Evolutionary conservation across 1,140 invertebrate genomes (phyloP).

Genomic region (Drosophila elegans): DNA sequence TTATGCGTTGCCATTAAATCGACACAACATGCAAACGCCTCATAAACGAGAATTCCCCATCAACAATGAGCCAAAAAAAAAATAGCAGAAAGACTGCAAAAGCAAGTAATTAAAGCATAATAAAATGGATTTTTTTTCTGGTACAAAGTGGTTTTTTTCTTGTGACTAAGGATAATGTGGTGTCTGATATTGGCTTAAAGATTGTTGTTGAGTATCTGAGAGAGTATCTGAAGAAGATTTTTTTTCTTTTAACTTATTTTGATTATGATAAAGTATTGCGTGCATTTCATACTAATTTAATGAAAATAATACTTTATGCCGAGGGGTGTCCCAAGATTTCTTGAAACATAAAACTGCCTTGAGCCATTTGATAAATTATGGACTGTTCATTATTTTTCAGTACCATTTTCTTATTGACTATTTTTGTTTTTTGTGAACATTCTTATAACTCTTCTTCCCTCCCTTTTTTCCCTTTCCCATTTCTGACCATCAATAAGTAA

Average conservation of each 20-base stretch:
- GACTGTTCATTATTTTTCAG: too few relatives aligned
- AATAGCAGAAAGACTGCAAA: slow-evolving; percentile 8
- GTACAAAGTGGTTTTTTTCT: slow-evolving; percentile 1
- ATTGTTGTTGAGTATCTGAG: too few relatives aligned
- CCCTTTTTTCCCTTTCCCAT: background rate
- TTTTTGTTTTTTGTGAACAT: slow-evolving; percentile 32
- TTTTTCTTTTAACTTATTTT: too few relatives aligned
- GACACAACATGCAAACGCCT: slow-evolving; percentile 63
- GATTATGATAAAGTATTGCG: too few relatives aligned
- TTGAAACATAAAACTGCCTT: too few relatives aligned
- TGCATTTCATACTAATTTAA: too few relatives aligned
- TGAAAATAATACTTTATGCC: too few relatives aligned
- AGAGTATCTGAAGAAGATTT: too few relatives aligned
- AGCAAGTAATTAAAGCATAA: slow-evolving; percentile 41
- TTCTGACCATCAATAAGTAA: slow-evolving; percentile 59
- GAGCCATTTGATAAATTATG: too few relatives aligned
- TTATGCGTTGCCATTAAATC: slow-evolving; percentile 69
- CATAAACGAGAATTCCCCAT: slow-evolving; percentile 55
- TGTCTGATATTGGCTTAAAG: background rate
- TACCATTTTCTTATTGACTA: too few relatives aligned
- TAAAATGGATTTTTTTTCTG: slow-evolving; percentile 39
- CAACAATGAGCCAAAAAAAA: slow-evolving; percentile 17
- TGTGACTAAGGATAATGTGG: slow-evolving; percentile 21
- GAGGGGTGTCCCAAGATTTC: too few relatives aligned
- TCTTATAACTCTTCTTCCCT: slow-evolving; percentile 47